phyloP scores from a whole-genome alignment of 1,140 invertebrate species.

The Latrodectus geometricus region DNA sequence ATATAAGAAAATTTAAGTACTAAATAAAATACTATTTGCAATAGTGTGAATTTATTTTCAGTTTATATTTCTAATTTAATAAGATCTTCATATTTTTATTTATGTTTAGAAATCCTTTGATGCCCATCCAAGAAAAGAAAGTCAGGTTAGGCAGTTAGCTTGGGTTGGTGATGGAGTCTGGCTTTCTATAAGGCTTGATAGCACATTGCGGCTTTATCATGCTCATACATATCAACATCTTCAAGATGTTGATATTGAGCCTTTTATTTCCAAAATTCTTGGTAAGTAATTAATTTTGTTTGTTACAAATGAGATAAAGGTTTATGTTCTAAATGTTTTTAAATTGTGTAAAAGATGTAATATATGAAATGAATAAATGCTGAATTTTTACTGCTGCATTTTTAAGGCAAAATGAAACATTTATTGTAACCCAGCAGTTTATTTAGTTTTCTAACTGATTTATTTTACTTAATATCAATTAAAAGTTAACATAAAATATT shows the following conservation, averaged over 20 bases:
- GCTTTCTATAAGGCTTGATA: slow-evolving; percentile 95
- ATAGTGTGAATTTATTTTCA: no score
- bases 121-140: slow-evolving; percentile 96
- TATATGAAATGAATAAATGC: not conserved
- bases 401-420: no score
- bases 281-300: slow-evolving; percentile 6
- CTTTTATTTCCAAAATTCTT: slow-evolving; percentile 95
- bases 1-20: no score
- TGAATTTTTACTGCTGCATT: not conserved
- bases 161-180: slow-evolving; percentile 97
- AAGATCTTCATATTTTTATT: no score
- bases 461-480: no score
- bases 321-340: not conserved
- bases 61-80: no score
- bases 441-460: no score
- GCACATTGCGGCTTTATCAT: slow-evolving; percentile 94
- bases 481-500: no score
- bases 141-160: slow-evolving; percentile 89
- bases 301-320: not conserved
- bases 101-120: slow-evolving; percentile 78
- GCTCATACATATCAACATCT: slow-evolving; percentile 96
- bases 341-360: not conserved
- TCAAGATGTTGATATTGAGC: slow-evolving; percentile 97
- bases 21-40: no score
- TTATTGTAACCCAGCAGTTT: no score